A percentile compares a stretch with the other conserved stretches of the same genome.
phyloP scores from a whole-genome alignment of 1,140 invertebrate species.

The Samia ricini region DNA sequence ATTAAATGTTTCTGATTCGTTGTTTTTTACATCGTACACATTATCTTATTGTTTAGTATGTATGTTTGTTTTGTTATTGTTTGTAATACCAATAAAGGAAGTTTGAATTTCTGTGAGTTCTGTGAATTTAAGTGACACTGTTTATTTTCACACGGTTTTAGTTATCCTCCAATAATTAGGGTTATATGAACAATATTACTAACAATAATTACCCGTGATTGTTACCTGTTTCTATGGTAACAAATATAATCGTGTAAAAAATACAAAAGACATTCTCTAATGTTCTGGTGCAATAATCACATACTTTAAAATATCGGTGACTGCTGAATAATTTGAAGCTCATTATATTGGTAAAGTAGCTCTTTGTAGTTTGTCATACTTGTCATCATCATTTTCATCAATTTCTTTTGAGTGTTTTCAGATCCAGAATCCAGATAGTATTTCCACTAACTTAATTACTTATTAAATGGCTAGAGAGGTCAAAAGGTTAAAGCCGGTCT shows the following conservation, averaged over 20 bases:
- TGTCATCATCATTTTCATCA: no score
- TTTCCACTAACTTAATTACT: no score
- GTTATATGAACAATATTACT: conserved; percentile 36
- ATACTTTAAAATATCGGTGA: no score
- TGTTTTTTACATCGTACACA: neutral
- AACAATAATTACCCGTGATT: conserved; percentile 32
- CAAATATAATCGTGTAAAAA: conserved; percentile 48
- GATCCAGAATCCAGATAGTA: no score
- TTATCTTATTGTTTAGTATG: conserved; percentile 15
- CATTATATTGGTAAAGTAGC: no score
- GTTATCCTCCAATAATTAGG: conserved; percentile 26
- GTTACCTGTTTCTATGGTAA: conserved; percentile 29
- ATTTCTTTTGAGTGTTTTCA: no score
- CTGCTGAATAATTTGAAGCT: no score
- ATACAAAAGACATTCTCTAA: conserved; percentile 55
- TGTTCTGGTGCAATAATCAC: conserved; percentile 20
- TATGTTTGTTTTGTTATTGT: conserved; percentile 3
- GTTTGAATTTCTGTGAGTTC: neutral
- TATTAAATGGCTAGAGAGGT: no score
- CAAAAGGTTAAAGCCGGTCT: no score
- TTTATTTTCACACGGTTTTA: conserved; percentile 30
- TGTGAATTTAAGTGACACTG: neutral
- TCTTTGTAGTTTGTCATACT: no score
- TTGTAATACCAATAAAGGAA: neutral
- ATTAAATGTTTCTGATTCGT: neutral